A percentile compares a stretch with the other conserved stretches of the same genome.
Evolutionary conservation across 30 jellyfish, hydroid and myxozoan species (phyloP).

Genomic region (Turritopsis rubra): DNA sequence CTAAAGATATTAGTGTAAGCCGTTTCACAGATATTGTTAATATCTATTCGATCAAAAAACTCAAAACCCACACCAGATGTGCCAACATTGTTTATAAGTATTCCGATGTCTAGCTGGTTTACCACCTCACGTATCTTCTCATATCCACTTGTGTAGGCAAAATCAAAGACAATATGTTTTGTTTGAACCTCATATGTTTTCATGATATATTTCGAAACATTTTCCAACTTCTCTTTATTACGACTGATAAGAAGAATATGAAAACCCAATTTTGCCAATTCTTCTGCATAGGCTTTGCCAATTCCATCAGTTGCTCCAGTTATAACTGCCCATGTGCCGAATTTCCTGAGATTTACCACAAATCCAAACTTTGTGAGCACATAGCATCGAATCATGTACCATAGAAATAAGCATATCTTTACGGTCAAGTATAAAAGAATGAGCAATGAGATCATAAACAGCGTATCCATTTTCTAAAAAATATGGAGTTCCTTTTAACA

Average conservation of each 20-base stretch:
- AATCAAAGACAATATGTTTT: slow-evolving; percentile 26
- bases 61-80: slow-evolving; percentile 8
- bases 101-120: slow-evolving; percentile 29
- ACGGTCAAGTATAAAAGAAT: not conserved
- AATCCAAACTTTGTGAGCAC: slow-evolving; percentile 24
- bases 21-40: not conserved
- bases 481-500: not conserved
- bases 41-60: slow-evolving; percentile 18
- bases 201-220: slow-evolving; percentile 18
- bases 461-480: not conserved
- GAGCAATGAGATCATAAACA: not conserved
- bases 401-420: not conserved
- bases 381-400: slow-evolving; percentile 19
- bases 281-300: slow-evolving; percentile 36
- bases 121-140: slow-evolving; percentile 8
- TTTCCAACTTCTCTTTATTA: slow-evolving; percentile 13
- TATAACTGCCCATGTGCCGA: slow-evolving; percentile 47
- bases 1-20: slow-evolving; percentile 5
- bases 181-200: not conserved
- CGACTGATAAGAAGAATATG: slow-evolving; percentile 37
- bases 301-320: slow-evolving; percentile 57
- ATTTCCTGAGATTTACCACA: slow-evolving; percentile 11
- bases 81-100: slow-evolving; percentile 35
- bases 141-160: slow-evolving; percentile 16
- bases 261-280: slow-evolving; percentile 32